Percentiles rank a stretch among this genome's conserved stretches.
These are phyloP conservation scores for Oreotrochilus melanogaster DNA, from an alignment of 2,113 vertebrate genomes.

Conservation along the genomic window DNA sequence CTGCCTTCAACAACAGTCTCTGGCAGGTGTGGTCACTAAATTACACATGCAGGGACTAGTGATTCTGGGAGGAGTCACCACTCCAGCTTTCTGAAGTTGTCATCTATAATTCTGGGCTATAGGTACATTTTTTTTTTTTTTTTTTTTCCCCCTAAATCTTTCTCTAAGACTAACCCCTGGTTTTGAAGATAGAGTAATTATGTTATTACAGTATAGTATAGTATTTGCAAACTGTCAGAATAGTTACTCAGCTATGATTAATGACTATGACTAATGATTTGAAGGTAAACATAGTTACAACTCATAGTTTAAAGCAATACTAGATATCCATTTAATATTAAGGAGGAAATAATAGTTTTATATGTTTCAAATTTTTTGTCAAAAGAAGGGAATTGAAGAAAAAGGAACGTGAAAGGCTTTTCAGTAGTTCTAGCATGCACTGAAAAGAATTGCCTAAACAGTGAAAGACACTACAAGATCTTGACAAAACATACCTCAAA, in stretches of 20 bases:
- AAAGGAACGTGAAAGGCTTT: background rate
- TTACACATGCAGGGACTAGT: fast-evolving
- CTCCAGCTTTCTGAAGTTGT: background rate
- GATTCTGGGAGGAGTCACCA: background rate
- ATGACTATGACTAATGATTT: no score
- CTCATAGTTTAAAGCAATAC: background rate
- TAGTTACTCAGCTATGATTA: background rate
- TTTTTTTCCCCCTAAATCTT: background rate
- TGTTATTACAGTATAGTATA: background rate
- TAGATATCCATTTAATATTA: background rate
- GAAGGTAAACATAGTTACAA: background rate
- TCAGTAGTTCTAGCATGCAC: background rate
- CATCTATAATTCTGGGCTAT: background rate
- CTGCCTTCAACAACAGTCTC: background rate
- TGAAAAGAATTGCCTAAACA: background rate
- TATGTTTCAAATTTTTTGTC: background rate
- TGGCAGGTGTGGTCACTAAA: background rate
- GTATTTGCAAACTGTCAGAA: background rate
- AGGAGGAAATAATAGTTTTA: background rate
- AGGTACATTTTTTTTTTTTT: background rate
- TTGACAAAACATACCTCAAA: background rate
- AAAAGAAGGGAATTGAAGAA: background rate
- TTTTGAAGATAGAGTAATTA: background rate
- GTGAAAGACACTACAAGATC: background rate
- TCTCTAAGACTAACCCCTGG: background rate